These are phyloP conservation scores for Oreortyx pictus DNA, from an alignment of 2,797 vertebrate genomes.

Conservation along the genomic window DNA sequence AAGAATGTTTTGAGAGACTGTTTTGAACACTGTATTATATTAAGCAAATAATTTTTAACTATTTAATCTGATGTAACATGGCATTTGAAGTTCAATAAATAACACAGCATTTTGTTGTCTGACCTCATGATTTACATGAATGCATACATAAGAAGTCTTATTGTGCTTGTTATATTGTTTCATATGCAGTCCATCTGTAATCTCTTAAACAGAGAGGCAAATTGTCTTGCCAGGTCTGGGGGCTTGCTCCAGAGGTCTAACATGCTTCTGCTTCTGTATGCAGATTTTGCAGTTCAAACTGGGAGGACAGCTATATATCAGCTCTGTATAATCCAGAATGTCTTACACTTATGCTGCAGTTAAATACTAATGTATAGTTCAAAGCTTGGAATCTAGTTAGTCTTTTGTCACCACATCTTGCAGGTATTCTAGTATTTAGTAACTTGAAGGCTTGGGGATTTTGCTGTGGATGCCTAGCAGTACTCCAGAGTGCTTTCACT, in stretches of 20 bases:
- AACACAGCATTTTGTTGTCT: conserved; percentile 3
- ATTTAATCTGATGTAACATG: conserved; percentile 62
- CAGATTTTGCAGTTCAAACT: not conserved
- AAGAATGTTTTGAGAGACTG: conserved; percentile 58
- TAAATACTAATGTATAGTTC: no score
- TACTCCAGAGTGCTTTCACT: not conserved
- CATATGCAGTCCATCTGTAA: not conserved
- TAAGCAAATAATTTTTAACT: conserved; percentile 56
- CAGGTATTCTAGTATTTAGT: not conserved
- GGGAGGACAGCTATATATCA: not conserved
- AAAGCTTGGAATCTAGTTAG: not conserved
- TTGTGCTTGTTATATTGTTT: not conserved
- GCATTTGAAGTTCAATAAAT: conserved; percentile 63
- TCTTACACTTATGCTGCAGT: no score
- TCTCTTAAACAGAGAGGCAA: not conserved
- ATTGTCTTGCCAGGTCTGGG: not conserved
- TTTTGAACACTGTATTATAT: conserved; percentile 50
- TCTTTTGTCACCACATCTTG: not conserved
- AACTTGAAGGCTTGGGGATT: not conserved
- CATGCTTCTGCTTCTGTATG: accelerated
- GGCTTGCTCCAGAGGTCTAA: not conserved
- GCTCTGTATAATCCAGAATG: not conserved
- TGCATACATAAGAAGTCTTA: not conserved
- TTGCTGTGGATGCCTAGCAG: not conserved
- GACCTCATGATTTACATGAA: not conserved